A percentile compares a stretch with the other conserved stretches of the same genome.
Evolutionary conservation across 1,140 invertebrate genomes (phyloP).

Genomic region (Panagrolaimus sp.): DNA sequence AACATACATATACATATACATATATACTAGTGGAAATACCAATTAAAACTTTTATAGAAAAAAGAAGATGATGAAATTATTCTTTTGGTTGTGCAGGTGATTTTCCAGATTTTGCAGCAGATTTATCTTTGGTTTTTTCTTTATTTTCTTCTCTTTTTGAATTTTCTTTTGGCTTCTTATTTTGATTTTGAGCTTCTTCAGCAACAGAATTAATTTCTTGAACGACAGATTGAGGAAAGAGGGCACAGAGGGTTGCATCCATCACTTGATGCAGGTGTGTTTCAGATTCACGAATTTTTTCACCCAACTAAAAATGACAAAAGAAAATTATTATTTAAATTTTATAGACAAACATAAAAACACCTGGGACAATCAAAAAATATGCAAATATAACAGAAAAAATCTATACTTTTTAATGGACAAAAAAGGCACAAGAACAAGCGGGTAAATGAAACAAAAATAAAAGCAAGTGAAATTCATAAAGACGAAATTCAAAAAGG

Average conservation of each 20-base stretch:
- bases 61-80: no score
- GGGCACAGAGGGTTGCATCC: conserved; percentile 16
- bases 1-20: no score
- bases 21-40: no score
- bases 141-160: no score
- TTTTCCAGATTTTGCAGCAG: no score
- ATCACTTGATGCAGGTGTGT: conserved; percentile 28
- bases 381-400: background rate
- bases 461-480: no score
- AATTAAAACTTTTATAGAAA: no score
- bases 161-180: conserved; percentile 15
- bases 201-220: conserved; percentile 17
- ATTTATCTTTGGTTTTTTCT: no score
- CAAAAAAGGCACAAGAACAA: no score
- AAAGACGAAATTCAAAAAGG: no score
- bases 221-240: conserved; percentile 17
- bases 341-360: background rate
- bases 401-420: background rate
- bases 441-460: no score
- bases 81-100: no score
- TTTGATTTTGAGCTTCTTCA: conserved; percentile 21
- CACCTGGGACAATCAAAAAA: background rate
- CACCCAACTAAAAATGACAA: background rate
- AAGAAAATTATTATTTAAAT: background rate
- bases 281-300: conserved; percentile 20